A percentile compares a stretch with the other conserved stretches of the same genome.
Conservation (phyloP, 2,888 invertebrate species). For the Limnephilus rhombicus region DNA sequence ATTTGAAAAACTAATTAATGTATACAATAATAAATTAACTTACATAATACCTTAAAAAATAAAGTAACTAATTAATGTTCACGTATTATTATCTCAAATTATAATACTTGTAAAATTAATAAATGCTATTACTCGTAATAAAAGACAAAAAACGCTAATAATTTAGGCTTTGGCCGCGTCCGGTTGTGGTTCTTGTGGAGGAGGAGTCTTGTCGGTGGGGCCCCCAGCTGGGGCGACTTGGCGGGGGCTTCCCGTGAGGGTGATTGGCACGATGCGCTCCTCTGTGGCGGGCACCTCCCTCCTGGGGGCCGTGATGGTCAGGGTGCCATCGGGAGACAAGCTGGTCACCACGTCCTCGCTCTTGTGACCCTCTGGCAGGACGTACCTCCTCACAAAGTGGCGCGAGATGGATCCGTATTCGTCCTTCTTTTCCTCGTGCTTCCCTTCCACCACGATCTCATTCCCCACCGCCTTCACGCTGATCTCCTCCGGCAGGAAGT, state of each 20-base stretch:
- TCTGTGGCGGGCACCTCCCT: conserved; percentile 68
- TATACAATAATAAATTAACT: neutral
- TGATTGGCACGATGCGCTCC: conserved; percentile 79
- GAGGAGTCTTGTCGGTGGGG: neutral
- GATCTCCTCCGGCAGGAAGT: conserved; percentile 87
- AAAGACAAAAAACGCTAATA: neutral
- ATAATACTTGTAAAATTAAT: neutral
- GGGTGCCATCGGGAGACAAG: conserved; percentile 87
- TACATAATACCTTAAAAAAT: neutral
- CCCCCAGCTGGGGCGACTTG: conserved; percentile 54
- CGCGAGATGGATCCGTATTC: conserved; percentile 86
- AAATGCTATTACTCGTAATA: no score
- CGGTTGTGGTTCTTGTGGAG: neutral
- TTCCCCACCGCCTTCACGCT: conserved; percentile 86
- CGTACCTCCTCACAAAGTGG: conserved; percentile 86
- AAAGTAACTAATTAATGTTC: no score
- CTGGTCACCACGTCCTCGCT: conserved; percentile 83
- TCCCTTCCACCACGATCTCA: conserved; percentile 85
- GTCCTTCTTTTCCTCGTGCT: conserved; percentile 87
- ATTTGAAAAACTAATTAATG: neutral
- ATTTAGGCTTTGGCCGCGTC: neutral
- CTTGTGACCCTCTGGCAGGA: conserved; percentile 85
- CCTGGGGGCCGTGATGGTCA: conserved; percentile 82
- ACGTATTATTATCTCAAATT: neutral
- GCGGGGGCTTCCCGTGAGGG: conserved; percentile 79